Percentiles rank a stretch among this genome's conserved stretches.
Evolutionary conservation across 2,888 invertebrate genomes (phyloP).

Genomic region (Pandemis cinnamomeana): DNA sequence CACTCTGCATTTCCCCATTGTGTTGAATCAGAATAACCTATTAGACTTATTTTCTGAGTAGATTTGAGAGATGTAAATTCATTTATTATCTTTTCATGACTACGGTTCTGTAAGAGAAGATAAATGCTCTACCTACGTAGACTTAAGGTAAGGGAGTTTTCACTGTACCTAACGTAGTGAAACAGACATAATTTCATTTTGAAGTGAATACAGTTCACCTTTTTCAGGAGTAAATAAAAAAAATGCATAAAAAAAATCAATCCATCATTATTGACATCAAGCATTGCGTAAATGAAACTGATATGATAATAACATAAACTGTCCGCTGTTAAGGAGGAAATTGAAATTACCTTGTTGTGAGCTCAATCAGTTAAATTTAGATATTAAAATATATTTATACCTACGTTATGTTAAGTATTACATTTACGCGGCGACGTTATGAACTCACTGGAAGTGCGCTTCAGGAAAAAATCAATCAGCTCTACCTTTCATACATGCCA

Average conservation of each 20-base stretch:
- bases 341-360: background rate
- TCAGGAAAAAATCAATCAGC: conserved; percentile 55
- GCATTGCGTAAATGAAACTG: background rate
- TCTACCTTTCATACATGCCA: conserved; percentile 55
- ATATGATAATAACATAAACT: background rate
- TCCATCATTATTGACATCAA: conserved; percentile 2
- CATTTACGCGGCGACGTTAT: background rate
- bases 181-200: background rate
- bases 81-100: no score
- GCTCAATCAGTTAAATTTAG: background rate
- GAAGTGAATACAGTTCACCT: background rate
- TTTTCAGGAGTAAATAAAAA: background rate
- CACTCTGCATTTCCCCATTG: no score
- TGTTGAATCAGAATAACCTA: no score
- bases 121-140: no score
- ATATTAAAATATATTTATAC: background rate
- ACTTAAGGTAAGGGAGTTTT: no score
- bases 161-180: background rate
- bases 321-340: background rate
- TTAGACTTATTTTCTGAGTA: no score
- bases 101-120: no score
- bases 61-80: no score
- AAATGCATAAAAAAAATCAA: background rate
- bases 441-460: conserved; percentile 44
- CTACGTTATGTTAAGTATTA: background rate